A percentile compares a stretch with the other conserved stretches of the same genome.
These are phyloP conservation scores for Macrotus californicus DNA, from an alignment of 2,113 vertebrate genomes.

Conservation along the genomic window DNA sequence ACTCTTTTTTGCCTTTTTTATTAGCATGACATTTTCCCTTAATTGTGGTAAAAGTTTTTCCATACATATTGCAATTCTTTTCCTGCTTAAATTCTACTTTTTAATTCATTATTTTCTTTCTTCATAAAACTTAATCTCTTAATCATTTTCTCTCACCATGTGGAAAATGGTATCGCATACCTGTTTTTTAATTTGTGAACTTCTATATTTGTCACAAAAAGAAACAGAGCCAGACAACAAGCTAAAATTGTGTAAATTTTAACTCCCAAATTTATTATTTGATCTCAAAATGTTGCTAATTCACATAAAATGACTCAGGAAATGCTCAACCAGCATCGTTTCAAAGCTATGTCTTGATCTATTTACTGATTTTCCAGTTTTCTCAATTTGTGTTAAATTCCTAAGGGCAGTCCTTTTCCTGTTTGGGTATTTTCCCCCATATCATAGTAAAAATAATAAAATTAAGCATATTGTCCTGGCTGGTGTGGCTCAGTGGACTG, in stretches of 20 bases:
- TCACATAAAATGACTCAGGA: background rate
- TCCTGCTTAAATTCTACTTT: background rate
- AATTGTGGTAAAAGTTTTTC: background rate
- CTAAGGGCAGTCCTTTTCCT: background rate
- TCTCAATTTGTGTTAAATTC: background rate
- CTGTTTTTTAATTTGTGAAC: background rate
- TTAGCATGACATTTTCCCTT: background rate
- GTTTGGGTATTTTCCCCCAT: background rate
- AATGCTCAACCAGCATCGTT: background rate
- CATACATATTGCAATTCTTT: background rate
- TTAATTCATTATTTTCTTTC: background rate
- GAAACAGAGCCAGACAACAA: background rate
- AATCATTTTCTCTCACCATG: background rate
- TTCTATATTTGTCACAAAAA: background rate
- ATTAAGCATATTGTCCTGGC: background rate
- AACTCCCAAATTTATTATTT: background rate
- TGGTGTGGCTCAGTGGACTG: too few species aligned
- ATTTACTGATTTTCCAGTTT: background rate
- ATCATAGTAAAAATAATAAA: background rate
- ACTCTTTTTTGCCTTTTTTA: background rate
- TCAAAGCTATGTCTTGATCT: background rate
- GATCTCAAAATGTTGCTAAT: background rate
- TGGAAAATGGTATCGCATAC: background rate
- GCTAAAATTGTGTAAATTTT: background rate
- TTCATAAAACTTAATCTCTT: background rate